Percentiles rank a stretch among this genome's conserved stretches.
Evolutionary conservation across 2,797 vertebrate species (phyloP).

Genomic region (Limnodromus scolopaceus): DNA sequence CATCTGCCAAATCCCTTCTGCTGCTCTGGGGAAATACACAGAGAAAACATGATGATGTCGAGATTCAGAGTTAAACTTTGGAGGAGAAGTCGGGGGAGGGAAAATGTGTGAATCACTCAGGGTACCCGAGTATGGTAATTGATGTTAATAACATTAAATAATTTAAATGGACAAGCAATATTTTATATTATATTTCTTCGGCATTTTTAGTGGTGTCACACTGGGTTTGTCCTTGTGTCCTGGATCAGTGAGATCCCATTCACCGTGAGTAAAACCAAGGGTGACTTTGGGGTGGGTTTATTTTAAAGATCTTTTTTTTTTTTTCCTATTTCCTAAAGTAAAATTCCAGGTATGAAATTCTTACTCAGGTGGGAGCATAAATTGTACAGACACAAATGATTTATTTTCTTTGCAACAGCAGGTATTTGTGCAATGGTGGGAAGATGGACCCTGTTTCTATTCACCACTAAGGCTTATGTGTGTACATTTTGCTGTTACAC

Average conservation of each 20-base stretch:
- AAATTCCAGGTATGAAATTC: neutral
- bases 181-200: slow-evolving; percentile 44
- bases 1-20: slow-evolving; percentile 6
- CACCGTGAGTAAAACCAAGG: neutral
- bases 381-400: neutral
- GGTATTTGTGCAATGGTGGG: neutral
- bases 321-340: neutral
- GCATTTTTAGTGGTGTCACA: slow-evolving; percentile 50
- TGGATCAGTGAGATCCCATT: neutral
- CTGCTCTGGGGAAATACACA: neutral
- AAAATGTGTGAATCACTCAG: neutral
- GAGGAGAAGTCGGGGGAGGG: neutral
- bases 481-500: neutral
- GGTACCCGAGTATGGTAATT: slow-evolving; percentile 15
- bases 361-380: neutral
- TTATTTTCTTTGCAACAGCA: neutral
- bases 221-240: slow-evolving; percentile 48
- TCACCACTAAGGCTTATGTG: neutral
- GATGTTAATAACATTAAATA: slow-evolving; percentile 57
- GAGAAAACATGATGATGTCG: neutral
- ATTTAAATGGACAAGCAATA: slow-evolving; percentile 57
- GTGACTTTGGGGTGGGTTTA: neutral
- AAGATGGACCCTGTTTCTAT: neutral
- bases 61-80: neutral
- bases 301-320: neutral